phyloP scores from a whole-genome alignment of 1,140 invertebrate genomes.

The Chymomyza costata region DNA sequence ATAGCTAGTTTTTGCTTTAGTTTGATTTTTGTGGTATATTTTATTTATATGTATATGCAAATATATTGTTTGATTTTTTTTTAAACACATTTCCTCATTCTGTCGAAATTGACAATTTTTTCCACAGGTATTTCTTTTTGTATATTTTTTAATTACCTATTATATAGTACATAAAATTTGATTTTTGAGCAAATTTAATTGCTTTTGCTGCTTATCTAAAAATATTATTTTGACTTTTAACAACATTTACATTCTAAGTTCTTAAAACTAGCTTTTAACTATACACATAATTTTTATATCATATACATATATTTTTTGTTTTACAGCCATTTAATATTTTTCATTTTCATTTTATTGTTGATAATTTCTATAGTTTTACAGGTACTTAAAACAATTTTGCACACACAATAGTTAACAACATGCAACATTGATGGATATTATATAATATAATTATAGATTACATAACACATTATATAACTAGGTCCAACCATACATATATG shows the following conservation, averaged over 20 bases:
- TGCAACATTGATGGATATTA: slow-evolving; percentile 28
- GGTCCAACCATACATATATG: slow-evolving; percentile 10
- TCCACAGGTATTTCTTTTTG: slow-evolving; percentile 27
- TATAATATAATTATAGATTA: slow-evolving; percentile 22
- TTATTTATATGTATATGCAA: too few species aligned
- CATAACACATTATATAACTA: slow-evolving; percentile 16
- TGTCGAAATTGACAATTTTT: slow-evolving; percentile 55
- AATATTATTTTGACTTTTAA: slow-evolving; percentile 32
- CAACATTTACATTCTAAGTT: slow-evolving; percentile 13
- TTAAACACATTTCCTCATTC: too few species aligned
- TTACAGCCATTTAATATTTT: slow-evolving; percentile 61
- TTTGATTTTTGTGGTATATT: slow-evolving; percentile 9
- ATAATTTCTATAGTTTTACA: slow-evolving; percentile 34
- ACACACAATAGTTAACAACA: slow-evolving; percentile 26
- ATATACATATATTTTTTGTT: slow-evolving; percentile 24
- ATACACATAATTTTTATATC: too few species aligned
- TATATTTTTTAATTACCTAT: slow-evolving; percentile 13
- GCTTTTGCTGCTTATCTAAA: slow-evolving; percentile 12
- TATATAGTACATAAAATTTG: slow-evolving; percentile 48
- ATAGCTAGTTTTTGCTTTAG: slow-evolving; percentile 7
- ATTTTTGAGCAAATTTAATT: slow-evolving; percentile 17
- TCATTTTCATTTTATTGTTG: slow-evolving; percentile 47
- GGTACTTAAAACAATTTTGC: neutral
- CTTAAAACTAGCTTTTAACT: too few species aligned
- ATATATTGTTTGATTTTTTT: too few species aligned